A percentile compares a stretch with the other conserved stretches of the same genome.
These are phyloP conservation scores for Axinella damicornis DNA, from an alignment of 37 sponge, comb jelly and placozoan species.

Conservation along the genomic window DNA sequence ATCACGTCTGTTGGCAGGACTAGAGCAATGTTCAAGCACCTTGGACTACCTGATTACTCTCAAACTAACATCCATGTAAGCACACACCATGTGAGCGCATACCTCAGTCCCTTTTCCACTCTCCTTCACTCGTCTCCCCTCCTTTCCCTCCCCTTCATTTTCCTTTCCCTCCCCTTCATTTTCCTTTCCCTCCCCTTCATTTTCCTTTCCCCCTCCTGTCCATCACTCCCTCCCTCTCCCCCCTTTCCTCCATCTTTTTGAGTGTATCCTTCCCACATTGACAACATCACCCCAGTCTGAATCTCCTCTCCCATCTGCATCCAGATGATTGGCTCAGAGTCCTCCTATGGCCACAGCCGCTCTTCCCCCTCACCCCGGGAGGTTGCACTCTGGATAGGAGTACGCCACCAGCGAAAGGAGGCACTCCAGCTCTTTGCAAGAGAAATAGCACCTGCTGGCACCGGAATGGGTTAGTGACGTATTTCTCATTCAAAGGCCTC, in stretches of 20 bases:
- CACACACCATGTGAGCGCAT: too few species aligned
- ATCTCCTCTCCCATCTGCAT: not conserved
- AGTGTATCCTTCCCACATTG: too few species aligned
- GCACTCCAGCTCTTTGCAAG: slow-evolving; percentile 86
- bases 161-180: too few species aligned
- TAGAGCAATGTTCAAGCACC: slow-evolving; percentile 68
- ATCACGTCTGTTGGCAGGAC: slow-evolving; percentile 41
- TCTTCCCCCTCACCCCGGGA: slow-evolving; percentile 47
- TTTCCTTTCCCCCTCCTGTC: too few species aligned
- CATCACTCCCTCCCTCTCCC: too few species aligned
- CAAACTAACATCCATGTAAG: slow-evolving; percentile 82
- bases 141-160: too few species aligned
- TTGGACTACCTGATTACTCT: slow-evolving; percentile 71
- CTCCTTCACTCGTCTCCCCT: too few species aligned
- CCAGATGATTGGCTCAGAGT: slow-evolving; percentile 73
- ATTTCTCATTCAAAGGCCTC: not conserved
- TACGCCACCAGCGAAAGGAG: slow-evolving; percentile 76
- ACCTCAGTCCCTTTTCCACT: too few species aligned
- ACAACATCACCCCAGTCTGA: too few species aligned
- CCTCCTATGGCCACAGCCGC: slow-evolving; percentile 57
- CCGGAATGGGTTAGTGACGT: slow-evolving; percentile 85
- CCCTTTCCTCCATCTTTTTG: too few species aligned
- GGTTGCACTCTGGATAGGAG: slow-evolving; percentile 87
- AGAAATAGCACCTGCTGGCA: slow-evolving; percentile 96
- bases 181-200: too few species aligned